phyloP scores from a whole-genome alignment of 2,797 vertebrate species.

The Urophycis tenuis region DNA sequence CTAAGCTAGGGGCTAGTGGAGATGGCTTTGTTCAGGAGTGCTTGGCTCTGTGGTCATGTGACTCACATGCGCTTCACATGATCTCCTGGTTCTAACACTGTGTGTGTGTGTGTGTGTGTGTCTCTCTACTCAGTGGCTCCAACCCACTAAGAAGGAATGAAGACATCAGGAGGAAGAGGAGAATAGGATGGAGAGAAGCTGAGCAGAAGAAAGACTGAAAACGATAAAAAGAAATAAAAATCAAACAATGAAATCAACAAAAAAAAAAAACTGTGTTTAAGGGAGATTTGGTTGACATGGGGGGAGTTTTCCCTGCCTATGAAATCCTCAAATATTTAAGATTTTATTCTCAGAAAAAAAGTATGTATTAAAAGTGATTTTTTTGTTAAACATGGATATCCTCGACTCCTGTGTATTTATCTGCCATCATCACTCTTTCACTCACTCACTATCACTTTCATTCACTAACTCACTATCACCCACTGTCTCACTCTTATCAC shows the following conservation, averaged over 20 bases:
- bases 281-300: background rate
- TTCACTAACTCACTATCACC: slow-evolving; percentile 38
- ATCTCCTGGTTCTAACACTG: background rate
- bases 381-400: slow-evolving; percentile 77
- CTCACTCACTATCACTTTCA: no score
- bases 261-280: slow-evolving; percentile 41
- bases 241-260: slow-evolving; percentile 34
- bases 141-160: slow-evolving; percentile 25
- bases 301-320: slow-evolving; percentile 18
- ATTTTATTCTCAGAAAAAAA: slow-evolving; percentile 74
- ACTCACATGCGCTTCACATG: background rate
- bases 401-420: slow-evolving; percentile 65
- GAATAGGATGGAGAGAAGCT: slow-evolving; percentile 48
- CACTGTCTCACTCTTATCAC: slow-evolving; percentile 55
- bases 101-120: background rate
- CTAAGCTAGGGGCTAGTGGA: background rate
- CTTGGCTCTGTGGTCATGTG: background rate
- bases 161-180: slow-evolving; percentile 54
- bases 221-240: slow-evolving; percentile 53
- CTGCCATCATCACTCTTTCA: background rate
- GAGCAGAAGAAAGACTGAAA: slow-evolving; percentile 55
- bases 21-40: background rate
- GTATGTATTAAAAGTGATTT: slow-evolving; percentile 75
- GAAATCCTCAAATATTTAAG: slow-evolving; percentile 66
- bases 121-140: background rate